Evolutionary conservation across 2,888 invertebrate species (phyloP).

Genomic region (Ochropacha duplaris): DNA sequence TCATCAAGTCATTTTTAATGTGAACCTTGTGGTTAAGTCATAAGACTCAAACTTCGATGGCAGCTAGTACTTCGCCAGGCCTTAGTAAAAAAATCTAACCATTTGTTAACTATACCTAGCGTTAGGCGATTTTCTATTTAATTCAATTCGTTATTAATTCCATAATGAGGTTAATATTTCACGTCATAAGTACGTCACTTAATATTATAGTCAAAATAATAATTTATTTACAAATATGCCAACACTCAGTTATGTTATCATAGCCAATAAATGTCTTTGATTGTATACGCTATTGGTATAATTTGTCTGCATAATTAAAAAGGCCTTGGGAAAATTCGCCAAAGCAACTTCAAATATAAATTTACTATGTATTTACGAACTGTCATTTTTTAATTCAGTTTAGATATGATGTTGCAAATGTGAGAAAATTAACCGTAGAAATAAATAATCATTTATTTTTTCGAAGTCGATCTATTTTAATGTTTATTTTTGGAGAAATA

Average conservation of each 20-base stretch:
- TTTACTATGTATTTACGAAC: too few relatives aligned
- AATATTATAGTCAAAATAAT: slow-evolving; percentile 13
- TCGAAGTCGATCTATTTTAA: too few relatives aligned
- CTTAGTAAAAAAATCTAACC: not conserved
- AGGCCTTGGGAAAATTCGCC: too few relatives aligned
- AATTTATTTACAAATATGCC: slow-evolving; percentile 1
- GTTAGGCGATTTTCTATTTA: slow-evolving; percentile 4
- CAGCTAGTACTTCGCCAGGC: not conserved
- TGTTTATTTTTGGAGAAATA: too few relatives aligned
- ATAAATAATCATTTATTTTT: too few relatives aligned
- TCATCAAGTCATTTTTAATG: not conserved
- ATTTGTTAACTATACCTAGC: not conserved
- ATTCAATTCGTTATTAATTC: slow-evolving; percentile 18
- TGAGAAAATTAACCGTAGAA: too few relatives aligned
- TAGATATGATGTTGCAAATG: too few relatives aligned
- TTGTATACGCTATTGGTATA: too few relatives aligned
- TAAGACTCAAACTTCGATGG: not conserved
- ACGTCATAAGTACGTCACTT: slow-evolving; percentile 29
- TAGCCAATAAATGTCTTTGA: too few relatives aligned
- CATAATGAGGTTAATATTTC: slow-evolving; percentile 26
- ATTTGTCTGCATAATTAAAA: too few relatives aligned
- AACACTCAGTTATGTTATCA: not conserved
- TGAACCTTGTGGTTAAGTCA: not conserved
- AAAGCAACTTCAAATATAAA: too few relatives aligned
- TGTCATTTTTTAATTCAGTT: too few relatives aligned